These are phyloP conservation scores for Cosmorhoe ocellata DNA, from an alignment of 2,888 invertebrate genomes.

Conservation along the genomic window DNA sequence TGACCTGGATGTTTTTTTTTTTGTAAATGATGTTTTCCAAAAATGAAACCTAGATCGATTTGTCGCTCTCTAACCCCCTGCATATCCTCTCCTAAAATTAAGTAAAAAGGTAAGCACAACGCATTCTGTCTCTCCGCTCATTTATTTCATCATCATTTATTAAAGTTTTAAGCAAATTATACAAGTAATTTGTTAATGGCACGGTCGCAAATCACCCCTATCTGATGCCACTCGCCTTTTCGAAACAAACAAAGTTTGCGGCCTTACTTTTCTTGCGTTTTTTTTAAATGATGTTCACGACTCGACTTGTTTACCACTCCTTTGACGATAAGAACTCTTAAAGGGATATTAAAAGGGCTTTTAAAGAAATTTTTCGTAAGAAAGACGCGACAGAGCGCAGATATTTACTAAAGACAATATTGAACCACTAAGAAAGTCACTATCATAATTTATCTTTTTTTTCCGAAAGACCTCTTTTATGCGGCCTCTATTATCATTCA, in stretches of 20 bases:
- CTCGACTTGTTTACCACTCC: conserved; percentile 70
- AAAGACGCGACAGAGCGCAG: background rate
- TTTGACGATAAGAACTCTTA: conserved; percentile 73
- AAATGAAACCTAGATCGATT: no score
- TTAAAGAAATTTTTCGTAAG: conserved; percentile 58
- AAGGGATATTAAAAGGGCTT: conserved; percentile 74
- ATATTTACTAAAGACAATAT: no score
- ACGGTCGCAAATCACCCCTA: conserved; percentile 73
- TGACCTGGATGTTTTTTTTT: no score
- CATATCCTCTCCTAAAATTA: no score
- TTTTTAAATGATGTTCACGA: conserved; percentile 74
- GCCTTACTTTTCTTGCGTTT: conserved; percentile 52
- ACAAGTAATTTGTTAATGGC: conserved; percentile 76
- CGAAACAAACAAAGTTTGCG: conserved; percentile 73
- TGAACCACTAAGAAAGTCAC: no score
- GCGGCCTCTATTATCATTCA: no score
- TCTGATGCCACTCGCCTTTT: conserved; percentile 75
- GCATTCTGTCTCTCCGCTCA: no score
- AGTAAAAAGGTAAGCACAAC: no score
- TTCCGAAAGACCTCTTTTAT: no score
- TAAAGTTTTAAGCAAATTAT: conserved; percentile 4
- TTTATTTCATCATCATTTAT: background rate
- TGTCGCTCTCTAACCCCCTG: no score
- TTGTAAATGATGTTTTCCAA: no score
- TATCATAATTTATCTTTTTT: no score